Evolutionary conservation across 2,113 vertebrate species (phyloP).

Genomic region (Erpornis zantholeuca): DNA sequence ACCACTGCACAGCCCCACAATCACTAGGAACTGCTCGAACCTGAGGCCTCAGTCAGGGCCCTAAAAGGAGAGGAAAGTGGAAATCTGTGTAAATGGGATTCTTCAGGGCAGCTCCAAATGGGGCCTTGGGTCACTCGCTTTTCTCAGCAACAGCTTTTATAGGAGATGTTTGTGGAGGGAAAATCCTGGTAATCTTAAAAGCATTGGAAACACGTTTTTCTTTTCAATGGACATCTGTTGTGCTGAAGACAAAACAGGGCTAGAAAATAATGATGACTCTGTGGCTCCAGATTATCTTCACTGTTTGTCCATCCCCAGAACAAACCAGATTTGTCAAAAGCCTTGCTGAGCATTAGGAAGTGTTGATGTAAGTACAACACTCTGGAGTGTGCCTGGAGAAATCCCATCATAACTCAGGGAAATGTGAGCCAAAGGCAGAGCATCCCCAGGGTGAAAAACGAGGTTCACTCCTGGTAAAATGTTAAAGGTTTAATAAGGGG

Average conservation of each 20-base stretch:
- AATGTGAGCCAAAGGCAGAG: background rate
- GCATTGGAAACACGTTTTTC: conserved; percentile 24
- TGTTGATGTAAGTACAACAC: conserved; percentile 5
- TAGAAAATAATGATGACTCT: conserved; percentile 2
- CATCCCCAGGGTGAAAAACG: no score
- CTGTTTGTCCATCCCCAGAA: background rate
- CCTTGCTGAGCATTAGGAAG: background rate
- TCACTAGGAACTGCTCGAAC: background rate
- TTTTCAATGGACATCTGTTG: conserved; percentile 32
- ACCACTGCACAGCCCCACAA: background rate
- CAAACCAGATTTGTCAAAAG: conserved; percentile 12
- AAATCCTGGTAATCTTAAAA: background rate
- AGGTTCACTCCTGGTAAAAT: no score
- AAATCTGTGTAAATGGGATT: background rate
- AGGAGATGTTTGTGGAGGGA: background rate
- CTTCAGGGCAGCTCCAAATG: background rate
- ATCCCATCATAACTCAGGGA: background rate
- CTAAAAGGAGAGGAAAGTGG: background rate
- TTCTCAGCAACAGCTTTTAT: background rate
- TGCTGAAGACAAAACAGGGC: background rate
- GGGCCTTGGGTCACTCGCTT: background rate
- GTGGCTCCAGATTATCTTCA: background rate
- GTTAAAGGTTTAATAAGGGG: no score
- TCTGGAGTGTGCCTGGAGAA: background rate
- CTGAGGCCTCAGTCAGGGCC: background rate